Evolutionary conservation across 2,113 vertebrate genomes (phyloP), one percentile per base, ranked within the genome.

Genomic region (Motacilla tschutschensis): DNA sequence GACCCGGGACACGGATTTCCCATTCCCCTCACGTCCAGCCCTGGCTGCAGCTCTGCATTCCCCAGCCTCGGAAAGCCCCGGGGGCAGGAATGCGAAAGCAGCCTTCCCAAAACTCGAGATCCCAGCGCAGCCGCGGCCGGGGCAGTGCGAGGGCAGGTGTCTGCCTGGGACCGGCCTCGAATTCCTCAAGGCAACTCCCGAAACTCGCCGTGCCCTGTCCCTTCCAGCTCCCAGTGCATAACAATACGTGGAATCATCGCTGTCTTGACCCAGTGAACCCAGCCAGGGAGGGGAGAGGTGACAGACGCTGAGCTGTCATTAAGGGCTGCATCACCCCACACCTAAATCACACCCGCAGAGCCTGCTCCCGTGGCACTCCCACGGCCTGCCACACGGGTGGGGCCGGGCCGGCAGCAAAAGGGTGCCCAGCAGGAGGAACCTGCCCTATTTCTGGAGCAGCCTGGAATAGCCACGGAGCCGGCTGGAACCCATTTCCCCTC

Each of bases 91-190:
- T 44, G 13, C 4, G 55, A 41, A 70, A 67, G 24, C 79, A 65
- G 60, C 35, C 29, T 50, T 66, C 33, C 47, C 60, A 21, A 67
- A 80, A 41, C 22, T 43, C 40, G 7, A 55, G 48, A 59, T 2
- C 25, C 0, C 1, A 64, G 55, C 51, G 20, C 40, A 50, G 12
- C 14, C 20, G 2, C 0, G 5, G 51, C 12, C 25, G 58, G 40
- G 13, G 21, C 41, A 17, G 63, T n/a, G 17, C 18, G 1, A n/a
- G 57, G 57, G 35, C 71, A 71, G 24, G 17, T 8, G 12, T 31
- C 72, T 28, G 43, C 17, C 60, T 38, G 7, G 18, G 17, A 35
- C 5, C 1, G 6, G 22, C 16, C 2, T 0, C 0, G 0, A 26
- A 4, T 70, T 79, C 82, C 77, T 8, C 65, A 28, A 3, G 48